Evolutionary conservation across 2,888 invertebrate species (phyloP).

Genomic region (Trissonchulus sp.): DNA sequence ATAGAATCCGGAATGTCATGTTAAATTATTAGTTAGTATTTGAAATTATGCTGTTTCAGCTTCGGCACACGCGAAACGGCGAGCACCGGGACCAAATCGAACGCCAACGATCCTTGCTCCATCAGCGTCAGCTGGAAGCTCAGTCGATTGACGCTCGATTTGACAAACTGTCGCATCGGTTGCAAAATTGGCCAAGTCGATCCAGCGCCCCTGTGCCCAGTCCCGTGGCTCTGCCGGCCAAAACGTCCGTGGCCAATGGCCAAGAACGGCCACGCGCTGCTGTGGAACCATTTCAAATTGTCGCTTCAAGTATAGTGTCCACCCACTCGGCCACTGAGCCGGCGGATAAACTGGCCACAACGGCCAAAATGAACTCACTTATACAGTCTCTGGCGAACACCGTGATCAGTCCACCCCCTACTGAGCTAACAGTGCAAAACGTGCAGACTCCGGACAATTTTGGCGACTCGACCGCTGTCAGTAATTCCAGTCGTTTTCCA

Average conservation of each 20-base stretch:
- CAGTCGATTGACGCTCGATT: neutral
- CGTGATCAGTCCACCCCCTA: neutral
- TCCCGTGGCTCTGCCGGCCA: neutral
- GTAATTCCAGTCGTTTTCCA: no score
- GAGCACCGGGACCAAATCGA: neutral
- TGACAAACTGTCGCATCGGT: neutral
- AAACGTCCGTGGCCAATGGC: slow-evolving; percentile 56
- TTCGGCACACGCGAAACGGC: neutral
- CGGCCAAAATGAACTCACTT: no score
- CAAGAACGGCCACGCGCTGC: slow-evolving; percentile 52
- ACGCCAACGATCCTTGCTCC: neutral
- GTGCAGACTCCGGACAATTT: no score
- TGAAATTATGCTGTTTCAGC: neutral
- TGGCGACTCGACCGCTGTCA: no score
- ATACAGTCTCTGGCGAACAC: neutral
- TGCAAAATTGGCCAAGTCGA: neutral
- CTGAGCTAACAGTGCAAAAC: no score
- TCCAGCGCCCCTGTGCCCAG: neutral
- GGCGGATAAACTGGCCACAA: no score
- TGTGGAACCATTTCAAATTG: slow-evolving; percentile 54
- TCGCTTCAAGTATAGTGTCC: slow-evolving; percentile 29
- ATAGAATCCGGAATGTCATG: no score
- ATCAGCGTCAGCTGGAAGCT: neutral
- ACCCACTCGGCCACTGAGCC: neutral
- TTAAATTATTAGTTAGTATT: no score